Percentiles rank a stretch among this genome's conserved stretches.
Evolutionary conservation across 2,797 vertebrate genomes (phyloP).

Genomic region (Smutsia gigantea): DNA sequence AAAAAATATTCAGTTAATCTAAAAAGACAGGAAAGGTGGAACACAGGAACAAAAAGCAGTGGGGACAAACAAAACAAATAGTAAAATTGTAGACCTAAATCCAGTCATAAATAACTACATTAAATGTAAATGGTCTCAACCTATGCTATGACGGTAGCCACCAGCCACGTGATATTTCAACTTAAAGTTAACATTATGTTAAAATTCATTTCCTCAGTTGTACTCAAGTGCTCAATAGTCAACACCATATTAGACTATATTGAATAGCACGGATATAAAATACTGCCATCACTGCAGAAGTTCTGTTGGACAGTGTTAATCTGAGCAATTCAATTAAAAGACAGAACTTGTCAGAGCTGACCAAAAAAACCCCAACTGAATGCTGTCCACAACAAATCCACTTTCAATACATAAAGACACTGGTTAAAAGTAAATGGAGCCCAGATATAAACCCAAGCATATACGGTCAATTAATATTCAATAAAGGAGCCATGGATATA

Average conservation of each 20-base stretch:
- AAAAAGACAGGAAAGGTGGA: background rate
- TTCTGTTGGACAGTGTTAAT: background rate
- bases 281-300: background rate
- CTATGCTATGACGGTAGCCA: background rate
- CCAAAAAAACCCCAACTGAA: background rate
- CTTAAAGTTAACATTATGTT: background rate
- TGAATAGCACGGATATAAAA: background rate
- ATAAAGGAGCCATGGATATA: no score
- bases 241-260: background rate
- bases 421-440: background rate
- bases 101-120: background rate
- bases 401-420: background rate
- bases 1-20: background rate
- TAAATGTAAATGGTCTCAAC: background rate
- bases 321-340: background rate
- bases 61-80: background rate
- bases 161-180: background rate
- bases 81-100: background rate
- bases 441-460: no score
- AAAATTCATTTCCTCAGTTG: background rate
- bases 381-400: background rate
- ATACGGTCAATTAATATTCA: no score
- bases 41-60: background rate
- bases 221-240: background rate
- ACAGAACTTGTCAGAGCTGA: background rate